These are phyloP conservation scores for Rhabditophanes sp. DNA, from an alignment of 2,888 invertebrate genomes.

Conservation along the genomic window DNA sequence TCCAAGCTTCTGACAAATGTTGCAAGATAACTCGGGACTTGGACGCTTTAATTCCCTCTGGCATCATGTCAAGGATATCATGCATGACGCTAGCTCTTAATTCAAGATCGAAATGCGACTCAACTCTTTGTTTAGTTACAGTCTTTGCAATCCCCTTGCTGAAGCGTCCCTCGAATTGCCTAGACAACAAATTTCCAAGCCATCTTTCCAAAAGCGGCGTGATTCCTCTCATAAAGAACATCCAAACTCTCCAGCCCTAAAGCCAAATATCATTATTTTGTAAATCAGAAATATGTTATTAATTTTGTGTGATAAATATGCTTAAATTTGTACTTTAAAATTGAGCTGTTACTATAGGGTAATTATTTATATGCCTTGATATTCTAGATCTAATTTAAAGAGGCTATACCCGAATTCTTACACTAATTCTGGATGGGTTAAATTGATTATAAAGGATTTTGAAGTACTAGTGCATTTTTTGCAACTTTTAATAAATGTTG, in stretches of 20 bases:
- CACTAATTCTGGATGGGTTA: no score
- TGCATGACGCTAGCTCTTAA: slow-evolving; percentile 55
- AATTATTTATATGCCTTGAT: no score
- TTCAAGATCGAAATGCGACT: slow-evolving; percentile 97
- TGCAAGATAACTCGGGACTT: slow-evolving; percentile 96
- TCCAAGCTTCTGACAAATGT: slow-evolving; percentile 95
- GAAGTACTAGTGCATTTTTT: no score
- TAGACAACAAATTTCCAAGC: slow-evolving; percentile 92
- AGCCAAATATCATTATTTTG: no score
- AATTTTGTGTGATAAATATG: no score
- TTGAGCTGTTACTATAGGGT: no score
- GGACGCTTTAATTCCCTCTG: slow-evolving; percentile 98
- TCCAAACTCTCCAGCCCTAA: slow-evolving; percentile 98
- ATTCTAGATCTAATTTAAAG: no score
- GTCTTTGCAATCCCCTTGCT: slow-evolving; percentile 97
- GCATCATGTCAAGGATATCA: slow-evolving; percentile 99
- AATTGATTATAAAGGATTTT: no score
- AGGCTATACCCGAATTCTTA: no score
- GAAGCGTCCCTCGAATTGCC: slow-evolving; percentile 97
- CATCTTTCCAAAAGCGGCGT: slow-evolving; percentile 91
- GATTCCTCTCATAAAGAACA: slow-evolving; percentile 97
- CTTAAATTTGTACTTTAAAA: no score
- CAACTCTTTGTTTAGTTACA: slow-evolving; percentile 96
- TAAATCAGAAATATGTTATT: no score
- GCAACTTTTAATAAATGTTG: slow-evolving; percentile 72